A percentile compares a stretch with the other conserved stretches of the same genome.
Conservation (phyloP, 2,797 vertebrate species). For the Emys orbicularis region DNA sequence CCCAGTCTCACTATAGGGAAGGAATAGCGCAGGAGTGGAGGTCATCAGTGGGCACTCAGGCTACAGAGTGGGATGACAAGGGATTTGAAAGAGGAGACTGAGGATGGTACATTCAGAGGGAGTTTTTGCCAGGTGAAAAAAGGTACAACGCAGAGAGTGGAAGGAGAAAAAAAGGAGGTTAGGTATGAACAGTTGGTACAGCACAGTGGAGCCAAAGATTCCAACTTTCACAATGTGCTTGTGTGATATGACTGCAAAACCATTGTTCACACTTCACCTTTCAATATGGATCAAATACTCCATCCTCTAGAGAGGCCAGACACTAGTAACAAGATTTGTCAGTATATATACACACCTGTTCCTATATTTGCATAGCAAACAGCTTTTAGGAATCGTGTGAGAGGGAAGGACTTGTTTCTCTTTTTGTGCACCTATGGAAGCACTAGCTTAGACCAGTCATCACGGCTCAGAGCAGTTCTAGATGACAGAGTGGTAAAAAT, state of each 20-base stretch:
- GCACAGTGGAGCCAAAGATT: background rate
- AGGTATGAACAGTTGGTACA: background rate
- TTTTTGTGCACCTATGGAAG: background rate
- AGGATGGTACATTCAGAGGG: background rate
- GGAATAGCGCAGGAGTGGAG: background rate
- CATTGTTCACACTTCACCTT: accelerated
- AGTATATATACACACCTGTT: background rate
- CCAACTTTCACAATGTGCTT: background rate
- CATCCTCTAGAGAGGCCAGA: background rate
- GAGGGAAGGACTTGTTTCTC: background rate
- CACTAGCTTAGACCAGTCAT: background rate
- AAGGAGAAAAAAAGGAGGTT: background rate
- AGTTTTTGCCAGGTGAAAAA: background rate
- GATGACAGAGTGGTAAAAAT: background rate
- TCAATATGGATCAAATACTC: background rate
- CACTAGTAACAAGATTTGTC: background rate
- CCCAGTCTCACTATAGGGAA: background rate
- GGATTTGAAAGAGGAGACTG: background rate
- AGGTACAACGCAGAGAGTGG: background rate
- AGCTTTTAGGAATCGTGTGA: accelerated
- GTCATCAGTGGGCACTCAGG: background rate
- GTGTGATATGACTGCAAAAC: background rate
- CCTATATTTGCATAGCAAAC: accelerated
- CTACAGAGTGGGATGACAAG: background rate
- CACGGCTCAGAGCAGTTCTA: background rate